Percentiles rank a stretch among this genome's conserved stretches.
phyloP scores from a whole-genome alignment of 2,888 invertebrate species.

The Acronicta leporina region DNA sequence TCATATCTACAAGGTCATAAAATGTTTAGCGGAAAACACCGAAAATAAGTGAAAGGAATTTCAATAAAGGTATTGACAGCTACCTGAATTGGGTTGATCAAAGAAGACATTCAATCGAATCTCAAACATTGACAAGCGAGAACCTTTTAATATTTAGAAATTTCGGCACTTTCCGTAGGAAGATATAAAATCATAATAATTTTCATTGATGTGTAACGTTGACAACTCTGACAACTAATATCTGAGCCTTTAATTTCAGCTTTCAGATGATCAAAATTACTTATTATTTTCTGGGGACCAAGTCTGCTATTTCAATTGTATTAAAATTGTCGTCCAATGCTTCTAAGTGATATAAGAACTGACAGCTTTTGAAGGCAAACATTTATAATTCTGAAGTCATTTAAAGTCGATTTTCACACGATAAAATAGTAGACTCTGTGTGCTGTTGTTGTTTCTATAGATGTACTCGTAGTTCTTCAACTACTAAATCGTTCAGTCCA shows the following conservation, averaged over 20 bases:
- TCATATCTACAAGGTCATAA: not conserved
- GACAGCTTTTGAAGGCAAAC: too few species aligned
- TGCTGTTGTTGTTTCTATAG: too few species aligned
- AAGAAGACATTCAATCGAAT: slow-evolving; percentile 14
- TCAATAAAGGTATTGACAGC: slow-evolving; percentile 13
- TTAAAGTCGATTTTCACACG: too few species aligned
- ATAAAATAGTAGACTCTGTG: too few species aligned
- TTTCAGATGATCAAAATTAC: not conserved
- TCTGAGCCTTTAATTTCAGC: not conserved
- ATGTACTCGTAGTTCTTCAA: too few species aligned
- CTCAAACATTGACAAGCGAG: slow-evolving; percentile 5
- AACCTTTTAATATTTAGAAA: slow-evolving; percentile 1
- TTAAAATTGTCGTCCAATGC: too few species aligned
- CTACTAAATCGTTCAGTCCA: too few species aligned
- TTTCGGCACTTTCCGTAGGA: not conserved
- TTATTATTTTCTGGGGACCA: too few species aligned
- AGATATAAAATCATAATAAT: slow-evolving; percentile 1
- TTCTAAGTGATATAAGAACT: too few species aligned
- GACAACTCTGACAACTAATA: slow-evolving; percentile 7
- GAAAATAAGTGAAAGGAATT: slow-evolving; percentile 2
- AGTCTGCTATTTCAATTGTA: too few species aligned
- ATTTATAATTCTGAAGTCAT: too few species aligned
- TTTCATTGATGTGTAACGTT: not conserved
- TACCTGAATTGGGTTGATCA: slow-evolving; percentile 4
- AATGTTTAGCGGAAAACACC: slow-evolving; percentile 1